Evolutionary conservation across 1,140 invertebrate species (phyloP), one percentile per base, ranked within the genome.

Genomic region (Pseudomyrmex sp.): DNA sequence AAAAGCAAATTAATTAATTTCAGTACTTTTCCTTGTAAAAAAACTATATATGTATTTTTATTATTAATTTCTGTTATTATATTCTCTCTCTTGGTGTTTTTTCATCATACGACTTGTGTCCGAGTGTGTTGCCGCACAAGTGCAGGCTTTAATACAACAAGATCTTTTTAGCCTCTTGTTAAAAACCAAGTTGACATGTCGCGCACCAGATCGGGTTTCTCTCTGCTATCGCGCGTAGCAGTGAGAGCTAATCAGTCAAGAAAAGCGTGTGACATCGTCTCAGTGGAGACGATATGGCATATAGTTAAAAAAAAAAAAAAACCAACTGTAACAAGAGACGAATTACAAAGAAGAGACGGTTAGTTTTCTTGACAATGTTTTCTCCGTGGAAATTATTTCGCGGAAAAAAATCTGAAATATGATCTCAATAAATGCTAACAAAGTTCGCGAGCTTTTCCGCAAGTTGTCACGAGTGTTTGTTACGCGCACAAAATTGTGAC

Each of bases 101-200:
- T 62, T 72, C 18, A 72, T 35, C 35, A 44, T 5, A 18, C 54
- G 15, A 70, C 4, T 44, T 20, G 26, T 18, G 48, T 35, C 5
- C 13, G 10, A 15, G 48, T 7, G 15, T 76, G 1, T 48, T 75
- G 18, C n/a, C n/a, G 5, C 35, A 7, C 4, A 50, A 62, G 15
- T 35, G 52, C 54, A 66, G 46, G 4, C n/a, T 66, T 35, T 35
- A 35, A 35, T 35, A 35, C 5, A 44, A 48, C 1, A 20, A 4
- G 13, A 26, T n/a, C 58, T 66, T 66, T 66, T 76, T 20, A 50
- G 7, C 9, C 12, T 75, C n/a, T 8, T 58, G 26, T 3, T 18
- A 44, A 73, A 48, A 18, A 76, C 65, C 26, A 54, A 65, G 62
- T 66, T 76, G 12, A 65, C 12, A n/a, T 5, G 66, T 76, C 61